These are phyloP conservation scores for Lutraria lutraria DNA, from an alignment of 2,888 invertebrate genomes.

Conservation along the genomic window DNA sequence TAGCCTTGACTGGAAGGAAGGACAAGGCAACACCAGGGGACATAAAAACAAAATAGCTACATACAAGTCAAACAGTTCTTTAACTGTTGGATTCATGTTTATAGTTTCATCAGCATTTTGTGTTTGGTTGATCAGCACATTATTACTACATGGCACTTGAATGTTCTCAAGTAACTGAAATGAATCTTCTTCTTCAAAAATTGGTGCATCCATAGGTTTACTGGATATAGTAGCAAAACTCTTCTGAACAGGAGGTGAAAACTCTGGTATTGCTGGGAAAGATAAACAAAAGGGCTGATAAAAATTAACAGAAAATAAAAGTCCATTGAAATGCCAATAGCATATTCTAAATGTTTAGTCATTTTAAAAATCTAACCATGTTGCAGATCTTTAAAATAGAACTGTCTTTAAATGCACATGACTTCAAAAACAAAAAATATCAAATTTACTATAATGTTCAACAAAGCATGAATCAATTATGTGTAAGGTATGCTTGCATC, in stretches of 20 bases:
- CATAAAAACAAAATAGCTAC: slow-evolving; percentile 28
- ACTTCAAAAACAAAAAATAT: too few species aligned
- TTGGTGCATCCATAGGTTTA: not conserved
- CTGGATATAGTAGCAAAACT: not conserved
- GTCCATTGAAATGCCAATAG: too few species aligned
- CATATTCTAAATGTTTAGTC: too few species aligned
- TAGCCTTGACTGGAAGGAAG: too few species aligned
- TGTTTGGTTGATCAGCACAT: not conserved
- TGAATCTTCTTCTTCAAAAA: slow-evolving; percentile 49
- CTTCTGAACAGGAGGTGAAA: slow-evolving; percentile 3
- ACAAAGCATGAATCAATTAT: too few species aligned
- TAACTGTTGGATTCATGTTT: slow-evolving; percentile 49
- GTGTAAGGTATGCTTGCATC: too few species aligned
- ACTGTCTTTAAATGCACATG: too few species aligned
- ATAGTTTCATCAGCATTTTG: slow-evolving; percentile 49
- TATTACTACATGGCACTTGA: not conserved
- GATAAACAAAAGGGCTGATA: not conserved
- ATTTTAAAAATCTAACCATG: too few species aligned
- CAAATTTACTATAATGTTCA: too few species aligned
- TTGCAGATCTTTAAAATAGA: too few species aligned
- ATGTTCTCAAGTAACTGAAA: slow-evolving; percentile 50
- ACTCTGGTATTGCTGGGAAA: slow-evolving; percentile 28
- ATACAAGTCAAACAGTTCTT: slow-evolving; percentile 63
- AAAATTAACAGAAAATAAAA: too few species aligned
- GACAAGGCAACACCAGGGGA: too few species aligned